Conservation (phyloP, 1,140 invertebrate genomes). For the Achatina immaculata region DNA sequence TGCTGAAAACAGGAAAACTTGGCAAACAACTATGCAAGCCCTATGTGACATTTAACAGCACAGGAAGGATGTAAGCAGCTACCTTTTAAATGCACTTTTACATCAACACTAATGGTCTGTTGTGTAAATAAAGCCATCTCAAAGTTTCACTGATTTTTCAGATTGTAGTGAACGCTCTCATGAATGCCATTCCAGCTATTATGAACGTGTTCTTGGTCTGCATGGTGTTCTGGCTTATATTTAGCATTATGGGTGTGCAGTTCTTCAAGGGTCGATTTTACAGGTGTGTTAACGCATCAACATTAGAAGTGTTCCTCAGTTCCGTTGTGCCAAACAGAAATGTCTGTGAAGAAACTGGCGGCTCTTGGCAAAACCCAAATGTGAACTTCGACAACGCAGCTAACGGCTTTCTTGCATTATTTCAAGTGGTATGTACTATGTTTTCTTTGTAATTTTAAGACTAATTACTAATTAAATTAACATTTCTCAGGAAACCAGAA, state of each 20-base stretch:
- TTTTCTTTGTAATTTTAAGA: too few relatives aligned
- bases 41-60: too few relatives aligned
- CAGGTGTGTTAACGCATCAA: conserved; percentile 86
- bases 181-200: conserved; percentile 95
- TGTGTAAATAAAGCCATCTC: too few relatives aligned
- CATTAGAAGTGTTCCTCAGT: conserved; percentile 42
- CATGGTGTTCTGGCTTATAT: conserved; percentile 93
- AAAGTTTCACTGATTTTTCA: too few relatives aligned
- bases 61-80: too few relatives aligned
- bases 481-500: too few relatives aligned
- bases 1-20: too few relatives aligned
- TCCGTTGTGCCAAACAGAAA: conserved; percentile 54
- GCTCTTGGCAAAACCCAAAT: conserved; percentile 92
- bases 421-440: conserved; percentile 83
- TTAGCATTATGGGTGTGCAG: conserved; percentile 93
- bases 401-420: conserved; percentile 95
- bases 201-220: conserved; percentile 93
- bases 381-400: conserved; percentile 99
- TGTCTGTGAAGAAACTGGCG: conserved; percentile 43
- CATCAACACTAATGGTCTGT: too few relatives aligned
- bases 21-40: too few relatives aligned
- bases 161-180: conserved; percentile 94
- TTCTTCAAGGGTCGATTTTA: conserved; percentile 92
- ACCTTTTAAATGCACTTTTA: too few relatives aligned
- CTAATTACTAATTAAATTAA: too few relatives aligned